A percentile compares a stretch with the other conserved stretches of the same genome.
phyloP scores from a whole-genome alignment of 1,140 invertebrate genomes.

The Heliconius congener region DNA sequence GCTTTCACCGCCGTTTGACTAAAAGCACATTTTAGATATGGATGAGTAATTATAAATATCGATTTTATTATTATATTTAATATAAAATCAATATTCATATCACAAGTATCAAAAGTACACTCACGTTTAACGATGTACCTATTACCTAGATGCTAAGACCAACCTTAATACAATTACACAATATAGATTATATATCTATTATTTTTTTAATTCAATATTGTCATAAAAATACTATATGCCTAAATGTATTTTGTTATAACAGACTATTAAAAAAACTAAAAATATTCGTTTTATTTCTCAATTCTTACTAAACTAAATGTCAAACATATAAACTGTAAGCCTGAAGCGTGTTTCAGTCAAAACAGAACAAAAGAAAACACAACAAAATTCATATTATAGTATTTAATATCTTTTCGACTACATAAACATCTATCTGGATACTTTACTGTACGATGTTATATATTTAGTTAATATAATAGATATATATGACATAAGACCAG shows the following conservation, averaged over 20 bases:
- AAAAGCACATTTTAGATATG: constrained; percentile 44
- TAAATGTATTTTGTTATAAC: not conserved
- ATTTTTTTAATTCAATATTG: not conserved
- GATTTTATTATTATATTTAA: not conserved
- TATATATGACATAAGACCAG: too few relatives aligned
- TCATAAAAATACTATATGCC: not conserved
- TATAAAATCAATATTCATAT: not conserved
- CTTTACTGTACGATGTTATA: too few relatives aligned
- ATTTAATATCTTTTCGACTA: too few relatives aligned
- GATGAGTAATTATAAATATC: not conserved
- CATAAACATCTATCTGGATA: too few relatives aligned
- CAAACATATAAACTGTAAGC: too few relatives aligned
- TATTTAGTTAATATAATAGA: too few relatives aligned
- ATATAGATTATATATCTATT: not conserved
- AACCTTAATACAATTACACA: not conserved
- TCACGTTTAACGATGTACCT: not conserved
- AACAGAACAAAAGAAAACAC: too few relatives aligned
- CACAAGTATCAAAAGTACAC: not conserved
- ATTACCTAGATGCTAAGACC: not conserved
- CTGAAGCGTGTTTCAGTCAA: too few relatives aligned
- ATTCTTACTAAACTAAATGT: not conserved
- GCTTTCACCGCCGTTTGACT: constrained; percentile 59
- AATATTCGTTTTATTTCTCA: not conserved
- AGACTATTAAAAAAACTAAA: not conserved
- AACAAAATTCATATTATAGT: too few relatives aligned